Percentiles rank a stretch among this genome's conserved stretches.
phyloP scores from a whole-genome alignment of 2,888 invertebrate species.

The Sipha maydis region DNA sequence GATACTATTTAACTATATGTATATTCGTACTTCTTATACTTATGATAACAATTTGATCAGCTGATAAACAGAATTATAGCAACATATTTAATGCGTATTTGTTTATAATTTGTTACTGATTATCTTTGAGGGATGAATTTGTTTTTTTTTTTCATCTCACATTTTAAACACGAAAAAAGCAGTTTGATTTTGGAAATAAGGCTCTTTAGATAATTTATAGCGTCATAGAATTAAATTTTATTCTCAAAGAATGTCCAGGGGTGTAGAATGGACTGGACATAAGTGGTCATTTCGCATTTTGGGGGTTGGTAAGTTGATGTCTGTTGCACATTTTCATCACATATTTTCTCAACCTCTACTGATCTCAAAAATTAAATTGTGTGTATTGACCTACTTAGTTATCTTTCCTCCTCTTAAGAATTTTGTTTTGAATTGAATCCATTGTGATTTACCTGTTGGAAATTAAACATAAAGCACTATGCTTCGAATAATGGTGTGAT shows the following conservation, averaged over 20 bases:
- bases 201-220: neutral
- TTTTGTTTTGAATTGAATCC: neutral
- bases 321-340: neutral
- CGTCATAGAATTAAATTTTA: neutral
- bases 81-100: no score
- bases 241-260: neutral
- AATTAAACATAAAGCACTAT: no score
- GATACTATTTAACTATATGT: neutral
- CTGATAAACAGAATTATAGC: no score
- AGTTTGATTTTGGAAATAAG: neutral
- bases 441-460: neutral
- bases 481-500: no score
- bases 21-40: neutral
- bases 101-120: neutral
- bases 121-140: neutral
- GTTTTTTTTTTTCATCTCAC: neutral
- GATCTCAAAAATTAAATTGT: neutral
- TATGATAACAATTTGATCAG: neutral
- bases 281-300: neutral
- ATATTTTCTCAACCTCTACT: neutral
- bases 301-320: neutral
- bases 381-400: neutral
- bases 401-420: neutral
- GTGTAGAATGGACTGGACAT: slow-evolving; percentile 2
- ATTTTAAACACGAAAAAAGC: neutral